Base-by-base conservation (phyloP, 30 jellyfish, hydroid and myxozoan genomes). In the Sanderia malayensis region DNA sequence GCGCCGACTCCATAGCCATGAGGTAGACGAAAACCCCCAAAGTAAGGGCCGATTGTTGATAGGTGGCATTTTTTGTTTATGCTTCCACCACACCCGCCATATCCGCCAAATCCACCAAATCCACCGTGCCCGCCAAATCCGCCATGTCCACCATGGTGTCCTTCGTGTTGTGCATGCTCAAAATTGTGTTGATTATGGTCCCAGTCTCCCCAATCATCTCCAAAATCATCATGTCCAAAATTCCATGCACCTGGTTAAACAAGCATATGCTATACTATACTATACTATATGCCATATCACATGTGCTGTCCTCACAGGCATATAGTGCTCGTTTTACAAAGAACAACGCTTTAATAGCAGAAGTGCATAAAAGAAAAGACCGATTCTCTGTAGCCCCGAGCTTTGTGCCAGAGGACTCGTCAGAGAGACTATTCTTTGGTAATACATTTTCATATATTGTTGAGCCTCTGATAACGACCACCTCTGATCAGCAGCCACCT, bases 181-280 rank as follows among this genome's bases (percentile, higher is more conserved):
- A 92, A 85, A 81, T 85, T 84, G 64, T 85, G 88, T 62, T 79
- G 87, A 73, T 92, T 92, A 64, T 92, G 99, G 74, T 92, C 99
- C 99, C 99, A 92, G 75, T 92, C 99, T 18, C 79, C 86, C 96
- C 96, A 92, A 53, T 92, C 99, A 74, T 92, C 99, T 15, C 99
- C 99, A 61, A 81, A 92, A 55, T 84, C 95, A 63, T 92, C 96
- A 58, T 78, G 82, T 25, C 99, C 99, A 61, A 92, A 92, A 20
- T 91, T 69, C 99, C 99, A 92, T 24, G 96, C 94, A 20, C 99
- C 99, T 84, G n/a, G n/a, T n/a, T n/a, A n/a, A n/a, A n/a, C n/a
- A n/a, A n/a, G n/a, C n/a, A n/a, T n/a, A n/a, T n/a, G n/a, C n/a
- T n/a, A n/a, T n/a, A n/a, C n/a, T n/a, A n/a, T n/a, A n/a, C n/a